Conservation (phyloP, 2,113 vertebrate genomes). For the Accipiter virgatus region DNA sequence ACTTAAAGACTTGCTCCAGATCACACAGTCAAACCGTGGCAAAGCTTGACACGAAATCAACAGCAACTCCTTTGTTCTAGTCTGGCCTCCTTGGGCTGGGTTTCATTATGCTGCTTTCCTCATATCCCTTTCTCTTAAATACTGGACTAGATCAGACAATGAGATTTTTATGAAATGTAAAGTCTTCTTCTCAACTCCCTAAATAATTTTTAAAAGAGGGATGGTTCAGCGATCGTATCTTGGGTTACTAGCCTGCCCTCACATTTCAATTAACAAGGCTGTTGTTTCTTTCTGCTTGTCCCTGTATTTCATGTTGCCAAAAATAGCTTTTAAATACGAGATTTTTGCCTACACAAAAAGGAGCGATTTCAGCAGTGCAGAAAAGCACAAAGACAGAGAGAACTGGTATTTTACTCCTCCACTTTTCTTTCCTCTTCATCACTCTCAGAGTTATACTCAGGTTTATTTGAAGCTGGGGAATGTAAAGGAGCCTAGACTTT, state of each 20-base stretch:
- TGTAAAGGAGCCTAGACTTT: not conserved
- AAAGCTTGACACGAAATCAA: conserved; percentile 29
- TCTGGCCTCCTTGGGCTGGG: conserved; percentile 31
- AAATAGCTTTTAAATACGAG: not conserved
- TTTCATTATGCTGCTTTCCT: conserved; percentile 47
- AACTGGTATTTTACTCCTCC: not conserved
- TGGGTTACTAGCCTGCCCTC: not conserved
- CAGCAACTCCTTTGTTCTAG: conserved; percentile 44
- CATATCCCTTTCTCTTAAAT: conserved; percentile 29
- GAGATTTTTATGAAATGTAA: conserved; percentile 32
- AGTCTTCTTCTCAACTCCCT: conserved; percentile 20
- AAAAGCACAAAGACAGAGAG: not conserved
- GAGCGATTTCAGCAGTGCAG: not conserved
- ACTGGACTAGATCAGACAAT: conserved; percentile 12
- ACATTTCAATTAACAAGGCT: not conserved
- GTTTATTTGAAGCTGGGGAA: not conserved
- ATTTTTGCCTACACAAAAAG: not conserved
- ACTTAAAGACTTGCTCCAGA: not conserved
- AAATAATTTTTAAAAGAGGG: not conserved
- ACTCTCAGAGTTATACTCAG: not conserved
- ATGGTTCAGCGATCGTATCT: not conserved
- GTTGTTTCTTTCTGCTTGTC: not conserved
- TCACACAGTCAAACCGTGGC: conserved; percentile 4
- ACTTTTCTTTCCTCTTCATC: not conserved
- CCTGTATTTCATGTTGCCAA: not conserved